Evolutionary conservation across 2,797 vertebrate genomes (phyloP).

Genomic region (Pangasius djambal): DNA sequence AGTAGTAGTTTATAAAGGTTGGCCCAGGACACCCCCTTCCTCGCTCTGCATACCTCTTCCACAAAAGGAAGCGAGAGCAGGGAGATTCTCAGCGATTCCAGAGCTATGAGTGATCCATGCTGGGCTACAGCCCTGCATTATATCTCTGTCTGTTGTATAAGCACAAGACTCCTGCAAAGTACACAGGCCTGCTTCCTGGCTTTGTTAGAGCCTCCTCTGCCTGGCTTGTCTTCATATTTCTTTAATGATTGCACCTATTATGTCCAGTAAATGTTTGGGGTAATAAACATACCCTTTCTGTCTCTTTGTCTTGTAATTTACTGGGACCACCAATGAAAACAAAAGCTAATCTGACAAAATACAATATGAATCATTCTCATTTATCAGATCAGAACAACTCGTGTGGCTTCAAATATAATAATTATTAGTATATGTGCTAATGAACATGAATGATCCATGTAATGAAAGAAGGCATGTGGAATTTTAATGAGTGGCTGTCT

Average conservation of each 20-base stretch:
- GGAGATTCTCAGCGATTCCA: conserved; percentile 31
- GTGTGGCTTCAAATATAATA: not conserved
- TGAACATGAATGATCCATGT: not conserved
- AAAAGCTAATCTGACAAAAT: not conserved
- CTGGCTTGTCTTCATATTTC: not conserved
- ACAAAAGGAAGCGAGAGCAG: conserved; percentile 57
- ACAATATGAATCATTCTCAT: not conserved
- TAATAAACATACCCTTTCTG: not conserved
- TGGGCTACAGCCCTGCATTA: conserved; percentile 28
- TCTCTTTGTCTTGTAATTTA: not conserved
- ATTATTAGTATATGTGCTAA: conserved; percentile 5
- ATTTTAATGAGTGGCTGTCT: not conserved
- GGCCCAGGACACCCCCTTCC: conserved; percentile 5
- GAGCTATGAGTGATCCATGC: conserved; percentile 24
- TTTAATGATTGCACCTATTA: not conserved
- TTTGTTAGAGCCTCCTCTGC: not conserved
- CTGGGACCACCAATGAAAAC: not conserved
- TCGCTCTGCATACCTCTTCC: conserved; percentile 56
- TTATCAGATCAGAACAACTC: not conserved
- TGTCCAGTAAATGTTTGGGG: not conserved
- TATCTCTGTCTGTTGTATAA: conserved; percentile 35
- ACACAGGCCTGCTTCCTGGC: conserved; percentile 6
- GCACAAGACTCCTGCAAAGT: conserved; percentile 14
- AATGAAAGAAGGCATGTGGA: not conserved
- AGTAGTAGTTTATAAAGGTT: conserved; percentile 27